Conservation (phyloP, 2,113 vertebrate species). For the Heterotilapia buettikoferi region DNA sequence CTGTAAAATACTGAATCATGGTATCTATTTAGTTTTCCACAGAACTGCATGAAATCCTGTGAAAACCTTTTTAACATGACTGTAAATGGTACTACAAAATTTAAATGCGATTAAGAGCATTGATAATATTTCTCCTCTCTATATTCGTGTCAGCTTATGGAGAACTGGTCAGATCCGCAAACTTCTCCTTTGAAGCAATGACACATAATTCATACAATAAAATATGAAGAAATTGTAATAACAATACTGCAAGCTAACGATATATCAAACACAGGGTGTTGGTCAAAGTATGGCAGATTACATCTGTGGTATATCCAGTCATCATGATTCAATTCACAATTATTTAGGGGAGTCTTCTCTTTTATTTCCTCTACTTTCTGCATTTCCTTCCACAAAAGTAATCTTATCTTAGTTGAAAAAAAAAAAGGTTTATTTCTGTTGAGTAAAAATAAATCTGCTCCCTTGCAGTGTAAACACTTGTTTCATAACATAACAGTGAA, state of each 20-base stretch:
- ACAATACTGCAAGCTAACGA: fast-evolving
- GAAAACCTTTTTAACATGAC: not conserved
- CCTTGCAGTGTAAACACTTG: not conserved
- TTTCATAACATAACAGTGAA: not conserved
- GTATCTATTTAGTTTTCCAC: not conserved
- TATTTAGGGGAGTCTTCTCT: not conserved
- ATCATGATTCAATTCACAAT: not conserved
- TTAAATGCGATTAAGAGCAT: fast-evolving
- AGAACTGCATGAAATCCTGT: not conserved
- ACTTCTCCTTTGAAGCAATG: not conserved
- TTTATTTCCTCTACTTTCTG: not conserved
- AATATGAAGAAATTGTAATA: not conserved
- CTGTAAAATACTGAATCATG: not conserved
- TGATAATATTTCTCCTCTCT: not conserved
- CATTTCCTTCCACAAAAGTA: not conserved
- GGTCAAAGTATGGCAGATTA: not conserved
- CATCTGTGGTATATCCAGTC: not conserved
- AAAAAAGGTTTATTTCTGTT: not conserved
- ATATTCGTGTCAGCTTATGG: not conserved
- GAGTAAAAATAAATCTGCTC: not conserved
- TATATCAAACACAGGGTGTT: not conserved
- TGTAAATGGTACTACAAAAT: not conserved
- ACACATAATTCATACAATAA: not conserved
- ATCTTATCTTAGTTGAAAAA: not conserved
- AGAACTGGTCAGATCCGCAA: not conserved